Conservation (phyloP, 2,888 invertebrate genomes). For the Nomada ferruginata region DNA sequence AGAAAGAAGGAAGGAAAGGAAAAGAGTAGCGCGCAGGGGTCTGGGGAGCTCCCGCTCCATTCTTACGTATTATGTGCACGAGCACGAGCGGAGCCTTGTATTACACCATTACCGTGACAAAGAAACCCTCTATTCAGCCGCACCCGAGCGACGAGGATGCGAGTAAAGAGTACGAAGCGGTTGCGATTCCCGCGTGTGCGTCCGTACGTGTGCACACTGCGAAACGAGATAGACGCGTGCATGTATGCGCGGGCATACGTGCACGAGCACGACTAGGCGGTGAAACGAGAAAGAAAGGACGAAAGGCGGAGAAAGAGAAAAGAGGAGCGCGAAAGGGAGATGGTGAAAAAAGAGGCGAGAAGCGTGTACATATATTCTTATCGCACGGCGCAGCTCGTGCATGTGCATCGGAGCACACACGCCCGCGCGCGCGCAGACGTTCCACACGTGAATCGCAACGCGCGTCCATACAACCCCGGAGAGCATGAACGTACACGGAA, state of each 20-base stretch:
- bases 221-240: background rate
- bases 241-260: background rate
- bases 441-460: slow-evolving; percentile 17
- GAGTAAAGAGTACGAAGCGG: slow-evolving; percentile 33
- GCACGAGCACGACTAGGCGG: slow-evolving; percentile 24
- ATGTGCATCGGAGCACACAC: slow-evolving; percentile 34
- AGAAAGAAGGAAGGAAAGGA: background rate
- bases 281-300: slow-evolving; percentile 37
- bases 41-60: slow-evolving; percentile 58
- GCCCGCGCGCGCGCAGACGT: too few species aligned
- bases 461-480: background rate
- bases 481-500: slow-evolving; percentile 53
- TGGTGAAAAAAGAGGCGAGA: slow-evolving; percentile 6
- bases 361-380: slow-evolving; percentile 29
- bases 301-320: slow-evolving; percentile 15
- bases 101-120: slow-evolving; percentile 73
- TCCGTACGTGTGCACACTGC: slow-evolving; percentile 15
- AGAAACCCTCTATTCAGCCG: slow-evolving; percentile 62
- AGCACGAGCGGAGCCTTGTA: slow-evolving; percentile 60
- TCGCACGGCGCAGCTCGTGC: slow-evolving; percentile 33
- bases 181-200: slow-evolving; percentile 22
- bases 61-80: slow-evolving; percentile 71
- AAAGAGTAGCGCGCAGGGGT: slow-evolving; percentile 14
- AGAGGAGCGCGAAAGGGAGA: background rate
- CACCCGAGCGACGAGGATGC: slow-evolving; percentile 51